Evolutionary conservation across 2,888 invertebrate species (phyloP).

Genomic region (Criorhina ranunculi): DNA sequence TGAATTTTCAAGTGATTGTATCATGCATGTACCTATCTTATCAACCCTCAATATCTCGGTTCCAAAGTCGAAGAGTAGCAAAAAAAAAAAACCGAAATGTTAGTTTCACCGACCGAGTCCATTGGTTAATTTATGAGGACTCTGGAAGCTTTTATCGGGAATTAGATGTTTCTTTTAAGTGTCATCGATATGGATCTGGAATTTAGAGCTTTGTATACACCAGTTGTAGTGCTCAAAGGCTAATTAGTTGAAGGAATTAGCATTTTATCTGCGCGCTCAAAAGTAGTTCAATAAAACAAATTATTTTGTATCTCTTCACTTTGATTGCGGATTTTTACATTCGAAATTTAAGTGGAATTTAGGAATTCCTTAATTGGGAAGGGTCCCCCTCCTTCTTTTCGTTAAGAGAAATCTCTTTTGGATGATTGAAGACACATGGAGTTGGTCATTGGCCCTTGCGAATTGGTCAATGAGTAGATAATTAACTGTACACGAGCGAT

Average conservation of each 20-base stretch:
- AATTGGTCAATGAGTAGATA: not conserved
- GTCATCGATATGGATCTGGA: conserved; percentile 65
- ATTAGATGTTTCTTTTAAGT: conserved; percentile 68
- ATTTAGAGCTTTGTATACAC: conserved; percentile 5
- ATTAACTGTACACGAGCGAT: conserved; percentile 6
- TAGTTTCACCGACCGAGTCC: conserved; percentile 49
- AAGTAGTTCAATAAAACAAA: conserved; percentile 53
- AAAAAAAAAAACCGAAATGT: conserved; percentile 52
- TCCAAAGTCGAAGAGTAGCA: conserved; percentile 52
- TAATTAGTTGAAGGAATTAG: conserved; percentile 52
- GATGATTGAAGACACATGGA: conserved; percentile 24
- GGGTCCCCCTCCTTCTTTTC: too few relatives aligned
- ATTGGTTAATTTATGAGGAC: conserved; percentile 64
- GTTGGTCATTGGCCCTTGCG: conserved; percentile 20
- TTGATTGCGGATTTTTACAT: conserved; percentile 46
- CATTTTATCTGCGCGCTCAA: conserved; percentile 40
- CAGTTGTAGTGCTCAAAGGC: not conserved
- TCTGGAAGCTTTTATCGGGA: conserved; percentile 51
- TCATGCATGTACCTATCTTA: conserved; percentile 48
- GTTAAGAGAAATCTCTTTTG: conserved; percentile 13
- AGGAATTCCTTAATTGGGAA: conserved; percentile 26
- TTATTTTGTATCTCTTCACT: conserved; percentile 19
- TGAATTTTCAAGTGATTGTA: conserved; percentile 37
- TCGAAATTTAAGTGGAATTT: conserved; percentile 11
- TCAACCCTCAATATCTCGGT: conserved; percentile 42